Evolutionary conservation across 2,113 vertebrate species (phyloP).

Genomic region (Polypterus bichir): DNA sequence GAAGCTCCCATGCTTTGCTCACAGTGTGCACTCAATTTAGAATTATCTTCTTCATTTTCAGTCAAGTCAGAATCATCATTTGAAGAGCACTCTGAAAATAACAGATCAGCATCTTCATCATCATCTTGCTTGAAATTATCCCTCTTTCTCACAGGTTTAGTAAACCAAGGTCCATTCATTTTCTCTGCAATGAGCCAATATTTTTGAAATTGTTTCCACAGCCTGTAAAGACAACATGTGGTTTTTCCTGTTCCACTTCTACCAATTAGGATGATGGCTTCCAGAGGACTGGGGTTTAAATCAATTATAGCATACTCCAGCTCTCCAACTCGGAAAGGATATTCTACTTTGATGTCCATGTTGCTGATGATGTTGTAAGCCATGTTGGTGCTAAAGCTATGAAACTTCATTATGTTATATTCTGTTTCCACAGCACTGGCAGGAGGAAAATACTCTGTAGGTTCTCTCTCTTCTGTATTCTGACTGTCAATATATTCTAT

Average conservation of each 20-base stretch:
- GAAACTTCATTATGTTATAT: conserved; percentile 66
- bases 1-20: too few relatives aligned
- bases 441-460: conserved; percentile 50
- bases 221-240: conserved; percentile 57
- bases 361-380: conserved; percentile 57
- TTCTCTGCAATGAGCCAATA: conserved; percentile 53
- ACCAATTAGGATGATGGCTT: conserved; percentile 63
- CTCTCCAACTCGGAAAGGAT: conserved; percentile 64
- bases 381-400: conserved; percentile 67
- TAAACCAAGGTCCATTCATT: conserved; percentile 43
- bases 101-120: conserved; percentile 9
- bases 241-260: conserved; percentile 66
- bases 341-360: conserved; percentile 44
- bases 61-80: conserved; percentile 9
- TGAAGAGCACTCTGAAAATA: neutral
- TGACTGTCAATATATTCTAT: conserved; percentile 33
- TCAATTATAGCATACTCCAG: conserved; percentile 55
- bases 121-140: conserved; percentile 17
- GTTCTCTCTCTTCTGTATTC: conserved; percentile 31
- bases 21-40: too few relatives aligned
- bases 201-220: conserved; percentile 55
- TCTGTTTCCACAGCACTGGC: conserved; percentile 53
- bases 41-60: neutral
- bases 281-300: conserved; percentile 51
- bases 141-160: conserved; percentile 39